These are phyloP conservation scores for Napeogenes sylphis DNA, from an alignment of 2,888 invertebrate species.

Conservation along the genomic window DNA sequence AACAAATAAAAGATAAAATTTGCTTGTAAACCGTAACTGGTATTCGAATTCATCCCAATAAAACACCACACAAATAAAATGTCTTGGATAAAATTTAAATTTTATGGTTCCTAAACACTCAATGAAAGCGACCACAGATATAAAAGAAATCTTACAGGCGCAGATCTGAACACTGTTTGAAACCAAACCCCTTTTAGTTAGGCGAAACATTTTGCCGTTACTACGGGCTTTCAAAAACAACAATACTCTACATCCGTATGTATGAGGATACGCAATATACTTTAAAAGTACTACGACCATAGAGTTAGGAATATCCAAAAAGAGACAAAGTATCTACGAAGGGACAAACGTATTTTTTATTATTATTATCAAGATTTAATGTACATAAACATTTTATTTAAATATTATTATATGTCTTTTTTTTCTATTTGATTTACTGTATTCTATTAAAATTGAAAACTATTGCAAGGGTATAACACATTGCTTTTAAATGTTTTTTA, in stretches of 20 bases:
- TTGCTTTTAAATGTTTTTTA: no score
- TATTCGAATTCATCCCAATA: conserved; percentile 32
- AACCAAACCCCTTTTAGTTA: conserved; percentile 58
- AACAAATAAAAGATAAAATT: conserved; percentile 10
- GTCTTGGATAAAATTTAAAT: conserved; percentile 53
- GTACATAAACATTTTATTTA: no score
- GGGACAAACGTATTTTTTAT: no score
- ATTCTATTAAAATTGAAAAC: no score
- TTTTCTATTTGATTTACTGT: no score
- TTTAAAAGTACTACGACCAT: conserved; percentile 54
- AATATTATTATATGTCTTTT: no score
- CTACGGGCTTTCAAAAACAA: conserved; percentile 69
- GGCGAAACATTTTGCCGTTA: conserved; percentile 49
- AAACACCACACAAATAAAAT: conserved; percentile 28
- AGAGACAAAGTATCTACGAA: conserved; percentile 4
- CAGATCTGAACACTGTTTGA: conserved; percentile 58
- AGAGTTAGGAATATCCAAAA: conserved; percentile 44
- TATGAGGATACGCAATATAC: conserved; percentile 71
- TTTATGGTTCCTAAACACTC: conserved; percentile 70
- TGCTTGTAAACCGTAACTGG: conserved; percentile 17
- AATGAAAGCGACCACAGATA: conserved; percentile 61
- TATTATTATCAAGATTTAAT: no score
- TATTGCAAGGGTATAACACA: no score
- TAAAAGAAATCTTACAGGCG: conserved; percentile 56
- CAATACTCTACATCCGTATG: conserved; percentile 66